Base-by-base conservation (phyloP, 1,140 invertebrate genomes). In the Cataglyphis hispanica region DNA sequence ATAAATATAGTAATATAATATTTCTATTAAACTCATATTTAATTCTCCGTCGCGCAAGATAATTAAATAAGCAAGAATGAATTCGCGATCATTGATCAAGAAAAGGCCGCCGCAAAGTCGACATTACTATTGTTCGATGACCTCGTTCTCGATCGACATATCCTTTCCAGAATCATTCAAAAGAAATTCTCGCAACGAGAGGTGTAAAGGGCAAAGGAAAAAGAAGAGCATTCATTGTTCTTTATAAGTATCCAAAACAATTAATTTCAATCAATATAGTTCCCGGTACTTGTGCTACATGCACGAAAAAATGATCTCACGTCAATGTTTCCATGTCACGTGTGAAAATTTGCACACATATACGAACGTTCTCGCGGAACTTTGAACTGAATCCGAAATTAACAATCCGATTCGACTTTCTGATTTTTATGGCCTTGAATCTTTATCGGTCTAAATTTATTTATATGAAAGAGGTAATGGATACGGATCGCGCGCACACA, bases 141-240 rank as follows among this genome's bases (percentile, higher is more conserved):
- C 87, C 87, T 89, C 85, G 60, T 78, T 86, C 70, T 81, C 86
- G 64, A 88, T 87, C 46, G 43, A n/a, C 58, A 58, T 58, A 67
- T 87, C 86, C 67, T 85, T 74, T 81, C 72, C 43, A 69, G 58
- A 50, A 58, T 53, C 31, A 27, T 70, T 60, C 46, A 40, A 56
- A 58, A 75, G 61, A 50, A 67, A 37, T 16, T 40, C 63, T 37
- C 22, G 27, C 34, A 22, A 34, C 34, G n/a, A 60, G 56, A 63
- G 37, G 64, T 60, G 67, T 6, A 34, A 34, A 75, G 27, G 13
- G n/a, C 31, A 6, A 27, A 7, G 6, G 60, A 7, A 22, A 19
- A 13, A 31, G 2, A 43, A 19, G 13, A 60, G 34, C 1, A 22
- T 31, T 37, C 64, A 76, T 83, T 50, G 19, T 72, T 67, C 46